Conservation (phyloP, 2,113 vertebrate species). For the Oenanthe melanoleuca region DNA sequence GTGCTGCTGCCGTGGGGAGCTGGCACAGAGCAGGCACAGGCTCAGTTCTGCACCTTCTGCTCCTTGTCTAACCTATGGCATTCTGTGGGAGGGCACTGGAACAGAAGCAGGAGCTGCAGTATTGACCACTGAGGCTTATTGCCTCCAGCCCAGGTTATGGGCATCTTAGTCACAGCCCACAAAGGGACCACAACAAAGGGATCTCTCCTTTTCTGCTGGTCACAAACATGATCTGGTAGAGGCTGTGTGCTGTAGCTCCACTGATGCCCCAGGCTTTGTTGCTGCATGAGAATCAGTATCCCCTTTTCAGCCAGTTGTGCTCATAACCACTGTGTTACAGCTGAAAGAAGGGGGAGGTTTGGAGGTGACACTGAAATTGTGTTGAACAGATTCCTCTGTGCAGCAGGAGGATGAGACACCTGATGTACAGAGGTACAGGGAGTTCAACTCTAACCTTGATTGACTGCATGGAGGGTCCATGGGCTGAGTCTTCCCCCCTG, state of each 20-base stretch:
- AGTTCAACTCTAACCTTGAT: rapidly evolving
- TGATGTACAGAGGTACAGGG: not conserved
- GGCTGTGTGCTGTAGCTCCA: not conserved
- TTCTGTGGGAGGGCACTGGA: rapidly evolving
- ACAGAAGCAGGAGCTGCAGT: not conserved
- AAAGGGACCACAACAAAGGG: not conserved
- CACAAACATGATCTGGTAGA: not conserved
- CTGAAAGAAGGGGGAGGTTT: not conserved
- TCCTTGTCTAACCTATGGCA: not conserved
- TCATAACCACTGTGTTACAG: not conserved
- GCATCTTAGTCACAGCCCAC: no score
- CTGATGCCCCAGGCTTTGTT: not conserved
- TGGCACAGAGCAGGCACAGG: not conserved
- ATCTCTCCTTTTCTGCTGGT: not conserved
- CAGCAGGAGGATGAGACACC: not conserved
- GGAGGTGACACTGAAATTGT: not conserved
- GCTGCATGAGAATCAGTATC: not conserved
- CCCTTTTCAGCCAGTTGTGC: not conserved
- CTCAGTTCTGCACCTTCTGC: not conserved
- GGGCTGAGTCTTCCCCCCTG: not conserved
- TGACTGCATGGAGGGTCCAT: rapidly evolving
- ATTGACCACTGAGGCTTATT: not conserved
- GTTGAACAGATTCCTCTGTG: not conserved
- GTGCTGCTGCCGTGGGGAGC: not conserved
- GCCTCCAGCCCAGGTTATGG: not conserved